Conservation (phyloP, 1,140 invertebrate genomes). For the Oryzaephilus surinamensis region DNA sequence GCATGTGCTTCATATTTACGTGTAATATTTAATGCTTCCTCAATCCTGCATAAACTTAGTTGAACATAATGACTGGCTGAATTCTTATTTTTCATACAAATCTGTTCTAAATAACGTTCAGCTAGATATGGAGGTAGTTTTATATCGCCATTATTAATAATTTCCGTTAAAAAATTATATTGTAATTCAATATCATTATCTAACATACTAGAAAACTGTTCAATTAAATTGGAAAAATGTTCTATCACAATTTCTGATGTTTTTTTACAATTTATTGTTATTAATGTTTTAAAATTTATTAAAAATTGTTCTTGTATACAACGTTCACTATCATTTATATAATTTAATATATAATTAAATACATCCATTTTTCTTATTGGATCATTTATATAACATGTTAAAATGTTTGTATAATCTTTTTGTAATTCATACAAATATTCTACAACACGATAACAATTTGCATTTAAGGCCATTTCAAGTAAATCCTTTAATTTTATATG, state of each 20-base stretch:
- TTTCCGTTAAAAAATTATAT: conserved; percentile 50
- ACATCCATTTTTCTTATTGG: conserved; percentile 53
- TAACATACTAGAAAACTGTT: conserved; percentile 40
- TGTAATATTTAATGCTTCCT: conserved; percentile 37
- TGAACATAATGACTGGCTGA: conserved; percentile 29
- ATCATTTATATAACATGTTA: conserved; percentile 41
- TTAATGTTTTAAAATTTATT: conserved; percentile 31
- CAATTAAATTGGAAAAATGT: conserved; percentile 39
- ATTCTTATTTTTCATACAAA: conserved; percentile 45
- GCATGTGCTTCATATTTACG: conserved; percentile 33
- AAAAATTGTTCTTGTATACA: conserved; percentile 39
- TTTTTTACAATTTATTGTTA: conserved; percentile 37
- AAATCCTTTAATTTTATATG: conserved; percentile 41
- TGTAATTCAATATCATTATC: conserved; percentile 38
- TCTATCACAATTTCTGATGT: conserved; percentile 44
- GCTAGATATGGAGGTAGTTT: conserved; percentile 43
- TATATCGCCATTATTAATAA: conserved; percentile 43
- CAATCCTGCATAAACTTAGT: conserved; percentile 28
- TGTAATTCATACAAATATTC: conserved; percentile 39
- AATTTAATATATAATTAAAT: conserved; percentile 63
- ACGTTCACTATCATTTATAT: conserved; percentile 44
- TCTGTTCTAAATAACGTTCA: conserved; percentile 55
- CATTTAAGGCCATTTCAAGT: conserved; percentile 33
- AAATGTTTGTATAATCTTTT: conserved; percentile 37
- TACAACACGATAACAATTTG: conserved; percentile 38